Base-by-base conservation (phyloP, 2,797 vertebrate genomes). In the Channa striata region DNA sequence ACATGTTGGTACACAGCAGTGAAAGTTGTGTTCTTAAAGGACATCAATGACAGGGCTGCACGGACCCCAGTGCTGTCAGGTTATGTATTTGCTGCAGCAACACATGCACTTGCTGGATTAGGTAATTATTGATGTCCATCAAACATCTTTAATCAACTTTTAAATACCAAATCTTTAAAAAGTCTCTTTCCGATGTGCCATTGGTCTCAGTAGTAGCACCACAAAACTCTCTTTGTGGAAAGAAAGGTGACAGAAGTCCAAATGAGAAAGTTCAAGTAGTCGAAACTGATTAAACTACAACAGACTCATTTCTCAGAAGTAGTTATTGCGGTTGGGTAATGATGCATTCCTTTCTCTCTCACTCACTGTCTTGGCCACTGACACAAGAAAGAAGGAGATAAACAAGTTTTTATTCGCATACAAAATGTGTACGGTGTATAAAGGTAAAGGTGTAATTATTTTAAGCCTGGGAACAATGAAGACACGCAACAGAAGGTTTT, bases 1-100 rank as follows among this genome's bases (percentile, higher is more conserved):
- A 74, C 75, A 47, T 75, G 85, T 80, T 75, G 57, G 33, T 30
- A 57, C 85, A 81, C 42, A 78, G 3, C 67, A 11, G 17, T 46
- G 8, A 61, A 21, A 63, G 16, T 6, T 25, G 5, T 25, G 17
- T 13, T 44, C 13, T 43, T 20, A 14, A 21, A 25, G 20, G 44
- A 39, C 20, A 37, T 34, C 13, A 68, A 0, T 48, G 4, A 17
- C 50, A 12, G 2, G 9, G 25, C 19, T 33, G 2, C 21, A 11
- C 2, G 9, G 5, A 21, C 21, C 64, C 10, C 11, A 37, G 14
- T 6, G 8, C 33, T 16, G 4, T 16, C 21, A 36, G 10, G 48
- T 50, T 43, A 23, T 54, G 8, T 23, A 3, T 42, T 34, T 0
- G 1, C 17, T 21, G 43, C 30, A 64, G n/a, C 47, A 40, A 14